These are phyloP conservation scores for Saimiri boliviensis DNA, from an alignment of 2,113 vertebrate species.

Conservation along the genomic window DNA sequence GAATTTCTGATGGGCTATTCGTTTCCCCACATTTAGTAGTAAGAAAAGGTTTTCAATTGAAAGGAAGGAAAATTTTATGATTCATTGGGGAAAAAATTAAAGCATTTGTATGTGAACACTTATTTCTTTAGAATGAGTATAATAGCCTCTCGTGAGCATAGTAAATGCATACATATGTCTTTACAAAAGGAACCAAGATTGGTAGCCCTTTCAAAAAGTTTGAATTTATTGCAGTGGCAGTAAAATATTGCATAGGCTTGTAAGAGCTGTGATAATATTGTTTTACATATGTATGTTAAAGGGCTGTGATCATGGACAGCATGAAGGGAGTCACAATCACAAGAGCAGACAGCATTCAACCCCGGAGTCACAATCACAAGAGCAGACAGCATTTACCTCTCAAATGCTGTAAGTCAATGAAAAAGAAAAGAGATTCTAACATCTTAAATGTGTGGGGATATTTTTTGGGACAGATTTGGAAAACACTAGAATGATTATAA, in stretches of 20 bases:
- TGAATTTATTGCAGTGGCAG: conserved; percentile 26
- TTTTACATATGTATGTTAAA: conserved; percentile 57
- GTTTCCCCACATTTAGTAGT: not conserved
- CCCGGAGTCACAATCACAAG: not conserved
- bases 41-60: not conserved
- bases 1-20: not conserved
- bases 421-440: conserved; percentile 27
- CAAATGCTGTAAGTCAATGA: not conserved
- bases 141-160: not conserved
- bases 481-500: not conserved
- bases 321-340: not conserved
- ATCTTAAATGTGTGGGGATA: not conserved
- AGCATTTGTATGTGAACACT: not conserved
- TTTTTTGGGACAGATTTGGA: not conserved
- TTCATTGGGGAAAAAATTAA: not conserved
- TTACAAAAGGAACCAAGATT: conserved; percentile 43
- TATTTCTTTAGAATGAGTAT: conserved; percentile 36
- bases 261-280: conserved; percentile 30
- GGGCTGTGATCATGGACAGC: not conserved
- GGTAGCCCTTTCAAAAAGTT: conserved; percentile 30
- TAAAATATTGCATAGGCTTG: conserved; percentile 24
- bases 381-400: conserved; percentile 15
- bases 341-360: no score
- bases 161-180: conserved; percentile 19
- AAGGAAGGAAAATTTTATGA: not conserved